Evolutionary conservation across 2,888 invertebrate genomes (phyloP).

Genomic region (Temnothorax unifasciatus): DNA sequence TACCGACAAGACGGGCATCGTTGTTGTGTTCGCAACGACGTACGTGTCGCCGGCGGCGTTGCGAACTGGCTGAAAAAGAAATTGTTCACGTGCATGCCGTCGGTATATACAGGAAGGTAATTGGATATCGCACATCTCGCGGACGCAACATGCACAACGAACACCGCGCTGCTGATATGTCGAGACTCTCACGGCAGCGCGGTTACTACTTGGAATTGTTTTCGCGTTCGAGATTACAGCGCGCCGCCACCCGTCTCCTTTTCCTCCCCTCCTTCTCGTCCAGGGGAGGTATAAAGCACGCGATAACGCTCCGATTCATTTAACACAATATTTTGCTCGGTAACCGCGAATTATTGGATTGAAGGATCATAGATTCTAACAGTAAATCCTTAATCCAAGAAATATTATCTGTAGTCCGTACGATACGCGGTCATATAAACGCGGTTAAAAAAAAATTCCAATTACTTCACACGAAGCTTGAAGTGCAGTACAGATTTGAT

Average conservation of each 20-base stretch:
- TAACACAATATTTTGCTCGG: constrained; percentile 29
- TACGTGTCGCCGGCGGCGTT: constrained; percentile 46
- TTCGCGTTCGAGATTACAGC: constrained; percentile 69
- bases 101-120: constrained; percentile 66
- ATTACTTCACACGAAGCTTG: background rate
- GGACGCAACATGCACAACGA: constrained; percentile 72
- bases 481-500: background rate
- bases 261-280: constrained; percentile 61
- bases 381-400: background rate
- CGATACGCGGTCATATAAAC: background rate
- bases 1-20: constrained; percentile 44
- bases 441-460: background rate
- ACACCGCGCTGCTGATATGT: constrained; percentile 74
- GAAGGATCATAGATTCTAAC: background rate
- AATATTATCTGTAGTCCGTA: background rate
- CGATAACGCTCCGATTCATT: constrained; percentile 26
- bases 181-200: constrained; percentile 74
- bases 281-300: background rate
- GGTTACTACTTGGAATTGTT: constrained; percentile 79
- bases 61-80: constrained; percentile 41
- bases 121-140: constrained; percentile 69
- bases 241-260: constrained; percentile 44
- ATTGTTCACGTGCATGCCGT: constrained; percentile 49
- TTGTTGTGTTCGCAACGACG: constrained; percentile 48
- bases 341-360: constrained; percentile 18